A percentile compares a stretch with the other conserved stretches of the same genome.
These are phyloP conservation scores for Thymelicus acteon DNA, from an alignment of 2,888 invertebrate genomes.

Conservation along the genomic window DNA sequence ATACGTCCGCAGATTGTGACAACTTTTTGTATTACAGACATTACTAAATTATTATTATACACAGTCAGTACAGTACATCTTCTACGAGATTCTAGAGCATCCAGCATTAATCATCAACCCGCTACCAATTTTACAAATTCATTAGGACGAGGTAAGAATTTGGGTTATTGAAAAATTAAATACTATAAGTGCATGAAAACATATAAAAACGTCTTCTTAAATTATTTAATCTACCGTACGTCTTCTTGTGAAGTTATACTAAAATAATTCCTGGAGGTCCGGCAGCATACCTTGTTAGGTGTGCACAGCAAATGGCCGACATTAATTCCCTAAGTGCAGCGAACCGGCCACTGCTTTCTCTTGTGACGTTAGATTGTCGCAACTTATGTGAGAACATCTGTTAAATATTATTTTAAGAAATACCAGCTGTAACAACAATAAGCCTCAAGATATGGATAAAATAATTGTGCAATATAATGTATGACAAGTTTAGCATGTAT, in stretches of 20 bases:
- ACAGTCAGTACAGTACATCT: constrained; percentile 49
- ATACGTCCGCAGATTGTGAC: constrained; percentile 59
- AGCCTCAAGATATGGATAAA: background rate
- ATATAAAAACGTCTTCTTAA: constrained; percentile 1
- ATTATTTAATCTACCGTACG: background rate
- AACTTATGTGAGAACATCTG: constrained; percentile 36
- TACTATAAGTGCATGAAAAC: constrained; percentile 31
- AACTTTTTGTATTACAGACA: constrained; percentile 66
- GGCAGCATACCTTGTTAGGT: constrained; percentile 41
- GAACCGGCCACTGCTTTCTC: constrained; percentile 68
- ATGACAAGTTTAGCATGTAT: too few relatives aligned
- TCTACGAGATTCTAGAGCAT: constrained; percentile 37
- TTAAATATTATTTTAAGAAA: background rate
- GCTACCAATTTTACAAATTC: constrained; percentile 48
- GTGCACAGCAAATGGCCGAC: constrained; percentile 74
- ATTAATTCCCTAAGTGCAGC: constrained; percentile 51
- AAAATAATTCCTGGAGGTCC: constrained; percentile 42
- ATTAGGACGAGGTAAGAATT: constrained; percentile 58
- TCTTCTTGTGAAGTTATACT: constrained; percentile 13
- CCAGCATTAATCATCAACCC: constrained; percentile 12
- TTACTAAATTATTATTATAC: constrained; percentile 23
- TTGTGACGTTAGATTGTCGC: constrained; percentile 47
- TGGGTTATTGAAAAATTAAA: constrained; percentile 16
- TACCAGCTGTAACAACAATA: background rate
- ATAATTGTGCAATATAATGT: too few relatives aligned